Evolutionary conservation across 2,797 vertebrate species (phyloP), one percentile per base, ranked within the genome.

Genomic region (Thaleichthys pacificus): DNA sequence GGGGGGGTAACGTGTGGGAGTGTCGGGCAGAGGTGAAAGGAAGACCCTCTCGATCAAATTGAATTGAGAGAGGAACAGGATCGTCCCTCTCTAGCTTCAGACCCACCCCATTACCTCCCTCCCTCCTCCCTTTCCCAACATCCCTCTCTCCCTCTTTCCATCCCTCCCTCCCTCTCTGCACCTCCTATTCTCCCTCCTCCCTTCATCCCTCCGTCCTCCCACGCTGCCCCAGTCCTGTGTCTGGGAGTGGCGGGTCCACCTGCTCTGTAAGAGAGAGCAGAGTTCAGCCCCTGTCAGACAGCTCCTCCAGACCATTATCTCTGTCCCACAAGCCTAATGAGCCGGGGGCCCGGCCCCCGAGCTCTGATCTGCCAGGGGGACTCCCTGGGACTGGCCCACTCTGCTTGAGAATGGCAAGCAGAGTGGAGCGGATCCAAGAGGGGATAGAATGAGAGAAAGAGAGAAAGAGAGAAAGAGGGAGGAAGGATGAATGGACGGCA

Each of bases 261-360:
- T 70, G 21, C 73, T 73, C 74, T 72, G 51, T 75, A 80, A 83
- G 84, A 79, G 73, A 60, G 80, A 72, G 72, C 81, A 83, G 69
- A 30, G 38, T 71, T 85, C 73, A 76, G 83, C 77, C 78, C 85
- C 88, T 88, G 89, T 88, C 82, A 87, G 82, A 85, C 80, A 84
- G 76, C 88, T 87, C 89, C 91, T 91, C 83, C 82, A 80, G 79
- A 49, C 80, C 82, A 88, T 91, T 89, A 90, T 91, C 85, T 89
- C 85, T 83, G 77, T 80, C 80, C 82, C 79, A 80, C 76, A 70
- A 75, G 77, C 83, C 82, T 89, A 90, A 91, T 86, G 88, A 92
- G 90, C 79, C n/a, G 49, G 17, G 49, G 56, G 66, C 73, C 66
- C 68, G 58, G 60, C 5, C 63, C 19, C 28, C 66, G 35, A 64